Base-by-base conservation (phyloP, 2,113 vertebrate species). In the Dendrocopos noguchii region DNA sequence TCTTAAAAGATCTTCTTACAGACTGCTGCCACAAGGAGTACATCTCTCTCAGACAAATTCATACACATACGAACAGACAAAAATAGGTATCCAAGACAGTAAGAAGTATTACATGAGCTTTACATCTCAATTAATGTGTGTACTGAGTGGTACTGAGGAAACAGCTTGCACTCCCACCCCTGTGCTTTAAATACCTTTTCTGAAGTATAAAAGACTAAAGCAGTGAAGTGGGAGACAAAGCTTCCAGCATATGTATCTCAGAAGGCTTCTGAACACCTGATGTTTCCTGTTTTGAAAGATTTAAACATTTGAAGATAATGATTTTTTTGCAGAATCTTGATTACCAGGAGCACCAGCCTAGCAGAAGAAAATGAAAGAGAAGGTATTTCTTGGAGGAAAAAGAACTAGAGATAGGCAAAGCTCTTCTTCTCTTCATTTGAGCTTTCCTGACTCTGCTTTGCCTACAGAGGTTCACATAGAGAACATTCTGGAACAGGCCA, bases 131-230 rank as follows among this genome's bases (percentile, higher is more conserved):
- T 73, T 93, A 73, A 90, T 83, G 68, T 83, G 61, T 56, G 74
- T 8, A 1, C 36, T 68, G 27, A 64, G 61, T 75, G 50, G 33
- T 72, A 87, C 5, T 22, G 65, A 94, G 53, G 83, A 94, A 94
- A 82, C 81, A 95, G 89, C 81, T 94, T 93, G 78, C 46, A 92
- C 91, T 94, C 93, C 91, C 84, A 95, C 87, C 71, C 46, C 80
- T 77, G 44, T 86, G 70, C 91, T 94, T 95, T 90, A 91, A 95
- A 94, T 95, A 94, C 57, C 50, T 91, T 67, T 80, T 84, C 70
- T 90, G 57, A 95, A 88, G 52, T 70, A 4, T 28, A 91, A 50
- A n/a, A 91, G 28, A 9, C 55, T 71, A 88, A 80, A 80, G 67
- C 47, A n/a, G 73, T 78, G 78, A 90, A 93, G 77, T 25, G 18